Evolutionary conservation across 2,797 vertebrate species (phyloP).

Genomic region (Champsocephalus esox): DNA sequence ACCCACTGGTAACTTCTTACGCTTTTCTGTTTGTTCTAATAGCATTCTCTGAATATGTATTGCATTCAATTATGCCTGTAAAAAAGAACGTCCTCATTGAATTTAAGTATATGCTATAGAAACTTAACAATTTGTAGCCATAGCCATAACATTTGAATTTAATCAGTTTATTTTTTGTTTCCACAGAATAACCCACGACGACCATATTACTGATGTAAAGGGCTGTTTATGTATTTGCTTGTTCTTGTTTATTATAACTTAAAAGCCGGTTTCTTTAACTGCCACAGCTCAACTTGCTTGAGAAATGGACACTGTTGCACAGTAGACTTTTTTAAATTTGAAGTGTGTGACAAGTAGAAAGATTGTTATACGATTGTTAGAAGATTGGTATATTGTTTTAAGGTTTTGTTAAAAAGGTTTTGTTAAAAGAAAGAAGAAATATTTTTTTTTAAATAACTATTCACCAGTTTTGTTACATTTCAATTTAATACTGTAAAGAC

Average conservation of each 20-base stretch:
- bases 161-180: slow-evolving; percentile 14
- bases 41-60: slow-evolving; percentile 3
- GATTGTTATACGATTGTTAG: neutral
- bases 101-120: neutral
- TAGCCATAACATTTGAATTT: slow-evolving; percentile 1
- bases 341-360: slow-evolving; percentile 20
- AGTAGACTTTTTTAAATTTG: slow-evolving; percentile 21
- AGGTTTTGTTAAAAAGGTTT: slow-evolving; percentile 14
- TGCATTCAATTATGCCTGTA: neutral
- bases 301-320: slow-evolving; percentile 50
- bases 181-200: slow-evolving; percentile 96
- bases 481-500: slow-evolving; percentile 36
- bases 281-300: slow-evolving; percentile 29
- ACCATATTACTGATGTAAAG: slow-evolving; percentile 92
- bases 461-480: slow-evolving; percentile 34
- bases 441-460: slow-evolving; percentile 14
- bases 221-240: slow-evolving; percentile 36
- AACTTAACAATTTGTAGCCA: neutral
- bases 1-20: slow-evolving; percentile 89
- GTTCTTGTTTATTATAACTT: slow-evolving; percentile 37
- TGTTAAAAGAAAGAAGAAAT: slow-evolving; percentile 2
- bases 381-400: slow-evolving; percentile 5
- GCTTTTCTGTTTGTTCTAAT: slow-evolving; percentile 21
- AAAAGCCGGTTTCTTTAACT: slow-evolving; percentile 32
- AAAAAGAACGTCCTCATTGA: neutral